Conservation (phyloP, 2,888 invertebrate genomes). For the Caenorhabditis sp. region DNA sequence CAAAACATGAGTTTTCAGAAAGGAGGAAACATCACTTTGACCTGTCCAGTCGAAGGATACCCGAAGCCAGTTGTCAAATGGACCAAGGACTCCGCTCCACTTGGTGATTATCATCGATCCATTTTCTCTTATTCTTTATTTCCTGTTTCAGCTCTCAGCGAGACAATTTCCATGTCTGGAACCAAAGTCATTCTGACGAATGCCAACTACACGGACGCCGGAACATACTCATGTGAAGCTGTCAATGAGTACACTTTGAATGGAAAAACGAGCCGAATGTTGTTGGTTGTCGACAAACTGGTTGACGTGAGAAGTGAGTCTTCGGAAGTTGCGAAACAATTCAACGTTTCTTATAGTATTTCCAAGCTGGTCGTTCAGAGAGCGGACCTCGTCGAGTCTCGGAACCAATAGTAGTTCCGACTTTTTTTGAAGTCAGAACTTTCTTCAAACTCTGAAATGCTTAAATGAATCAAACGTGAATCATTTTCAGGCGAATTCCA, state of each 20-base stretch:
- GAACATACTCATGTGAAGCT: conserved; percentile 73
- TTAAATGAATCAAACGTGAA: not conserved
- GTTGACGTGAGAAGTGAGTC: conserved; percentile 74
- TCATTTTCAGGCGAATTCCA: conserved; percentile 69
- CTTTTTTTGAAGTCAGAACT: not conserved
- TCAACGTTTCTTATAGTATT: not conserved
- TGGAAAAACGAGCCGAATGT: conserved; percentile 58
- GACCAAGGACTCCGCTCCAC: conserved; percentile 65
- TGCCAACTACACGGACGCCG: conserved; percentile 66
- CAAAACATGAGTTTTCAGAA: conserved; percentile 29
- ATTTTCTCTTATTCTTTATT: not conserved
- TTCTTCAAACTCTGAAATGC: not conserved
- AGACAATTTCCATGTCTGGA: conserved; percentile 63
- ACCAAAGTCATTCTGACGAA: conserved; percentile 57
- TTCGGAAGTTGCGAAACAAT: not conserved
- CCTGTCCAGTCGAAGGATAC: conserved; percentile 66
- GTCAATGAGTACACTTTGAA: conserved; percentile 69
- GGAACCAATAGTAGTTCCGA: not conserved
- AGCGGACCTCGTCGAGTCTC: not conserved
- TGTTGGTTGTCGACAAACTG: conserved; percentile 69
- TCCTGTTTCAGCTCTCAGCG: conserved; percentile 59
- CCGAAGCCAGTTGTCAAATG: conserved; percentile 68
- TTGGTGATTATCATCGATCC: conserved; percentile 46
- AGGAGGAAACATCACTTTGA: conserved; percentile 54
- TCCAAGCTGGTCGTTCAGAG: too few species aligned